Evolutionary conservation across 2,797 vertebrate genomes (phyloP).

Genomic region (Spheniscus humboldti): DNA sequence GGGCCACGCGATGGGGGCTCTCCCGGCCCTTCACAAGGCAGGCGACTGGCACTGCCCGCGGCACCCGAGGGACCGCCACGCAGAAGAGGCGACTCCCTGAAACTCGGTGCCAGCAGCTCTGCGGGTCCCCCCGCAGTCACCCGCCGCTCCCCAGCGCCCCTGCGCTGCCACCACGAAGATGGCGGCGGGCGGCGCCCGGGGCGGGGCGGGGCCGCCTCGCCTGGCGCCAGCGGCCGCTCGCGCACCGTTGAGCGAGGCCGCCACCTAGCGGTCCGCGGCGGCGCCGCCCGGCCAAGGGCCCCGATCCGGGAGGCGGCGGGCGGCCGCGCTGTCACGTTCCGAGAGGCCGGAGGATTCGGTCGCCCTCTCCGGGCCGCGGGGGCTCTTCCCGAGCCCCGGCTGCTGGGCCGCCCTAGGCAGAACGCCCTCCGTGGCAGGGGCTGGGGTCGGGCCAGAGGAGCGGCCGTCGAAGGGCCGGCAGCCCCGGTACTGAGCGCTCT

Average conservation of each 20-base stretch:
- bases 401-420: too few relatives aligned
- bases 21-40: too few relatives aligned
- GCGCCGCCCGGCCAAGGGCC: not conserved
- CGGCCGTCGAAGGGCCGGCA: too few relatives aligned
- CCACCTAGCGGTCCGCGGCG: not conserved
- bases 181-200: not conserved
- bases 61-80: fast-evolving
- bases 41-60: too few relatives aligned
- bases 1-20: not conserved
- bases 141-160: too few relatives aligned
- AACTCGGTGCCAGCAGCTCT: fast-evolving
- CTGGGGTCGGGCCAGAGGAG: not conserved
- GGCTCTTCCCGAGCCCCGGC: too few relatives aligned
- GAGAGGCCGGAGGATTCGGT: fast-evolving
- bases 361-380: too few relatives aligned
- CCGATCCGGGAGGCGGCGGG: not conserved
- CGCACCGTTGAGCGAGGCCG: not conserved
- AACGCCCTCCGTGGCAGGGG: too few relatives aligned
- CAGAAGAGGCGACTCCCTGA: fast-evolving
- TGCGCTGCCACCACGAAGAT: not conserved
- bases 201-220: not conserved
- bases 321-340: too few relatives aligned
- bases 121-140: fast-evolving
- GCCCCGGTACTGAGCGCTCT: not conserved
- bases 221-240: not conserved